Percentiles rank a stretch among this genome's conserved stretches.
Evolutionary conservation across 2,797 vertebrate species (phyloP).

Genomic region (Dallia pectoralis): DNA sequence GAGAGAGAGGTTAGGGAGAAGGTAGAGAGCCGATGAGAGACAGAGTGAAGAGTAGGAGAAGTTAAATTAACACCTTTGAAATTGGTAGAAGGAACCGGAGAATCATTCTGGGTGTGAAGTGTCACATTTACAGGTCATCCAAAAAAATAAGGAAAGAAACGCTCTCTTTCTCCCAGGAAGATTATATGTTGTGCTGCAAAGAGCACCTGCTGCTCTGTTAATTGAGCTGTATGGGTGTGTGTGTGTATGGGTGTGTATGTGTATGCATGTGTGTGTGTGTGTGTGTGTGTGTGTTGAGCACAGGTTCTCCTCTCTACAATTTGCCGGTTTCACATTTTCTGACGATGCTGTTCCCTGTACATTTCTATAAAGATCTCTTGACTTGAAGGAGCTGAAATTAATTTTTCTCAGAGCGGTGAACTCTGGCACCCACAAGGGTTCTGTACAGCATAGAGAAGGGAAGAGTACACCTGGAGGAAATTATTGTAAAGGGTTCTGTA

Average conservation of each 20-base stretch:
- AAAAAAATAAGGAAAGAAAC: conserved; percentile 59
- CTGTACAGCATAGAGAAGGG: too few species aligned
- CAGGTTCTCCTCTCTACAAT: conserved; percentile 47
- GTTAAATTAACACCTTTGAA: conserved; percentile 97
- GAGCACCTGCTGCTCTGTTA: conserved; percentile 95
- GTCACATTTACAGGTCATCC: conserved; percentile 88
- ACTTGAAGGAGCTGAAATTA: conserved; percentile 91
- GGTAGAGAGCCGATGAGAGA: conserved; percentile 32
- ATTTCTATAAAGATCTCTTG: conserved; percentile 78
- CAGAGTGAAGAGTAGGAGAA: conserved; percentile 47
- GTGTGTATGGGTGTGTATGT: conserved; percentile 41
- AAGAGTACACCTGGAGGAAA: too few species aligned
- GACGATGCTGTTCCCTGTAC: conserved; percentile 42
- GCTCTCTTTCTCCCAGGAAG: conserved; percentile 78
- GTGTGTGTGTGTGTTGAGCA: conserved; percentile 46
- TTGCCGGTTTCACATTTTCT: conserved; percentile 27
- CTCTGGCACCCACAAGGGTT: conserved; percentile 38
- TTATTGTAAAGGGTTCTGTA: conserved; percentile 73
- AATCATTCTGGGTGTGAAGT: conserved; percentile 89
- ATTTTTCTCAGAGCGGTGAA: conserved; percentile 56
- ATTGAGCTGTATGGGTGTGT: conserved; percentile 81
- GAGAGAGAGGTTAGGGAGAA: conserved; percentile 48
- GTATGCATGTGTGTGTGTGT: conserved; percentile 63
- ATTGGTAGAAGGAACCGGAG: conserved; percentile 85
- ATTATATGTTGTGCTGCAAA: conserved; percentile 81